A percentile compares a stretch with the other conserved stretches of the same genome.
Evolutionary conservation across 2,797 vertebrate genomes (phyloP).

Genomic region (Chelidonichthys spinosus): DNA sequence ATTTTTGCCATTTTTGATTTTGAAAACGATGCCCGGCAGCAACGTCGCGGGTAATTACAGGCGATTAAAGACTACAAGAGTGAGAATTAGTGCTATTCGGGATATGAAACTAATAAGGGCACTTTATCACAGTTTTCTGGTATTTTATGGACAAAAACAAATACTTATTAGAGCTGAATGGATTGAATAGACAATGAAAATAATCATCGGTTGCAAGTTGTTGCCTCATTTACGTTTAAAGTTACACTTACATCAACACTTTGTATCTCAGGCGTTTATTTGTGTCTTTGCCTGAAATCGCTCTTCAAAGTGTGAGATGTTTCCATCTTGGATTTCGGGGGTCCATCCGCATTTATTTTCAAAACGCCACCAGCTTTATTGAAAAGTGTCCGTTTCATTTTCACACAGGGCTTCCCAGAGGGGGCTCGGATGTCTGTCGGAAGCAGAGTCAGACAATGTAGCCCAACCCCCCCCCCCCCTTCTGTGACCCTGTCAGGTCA

Average conservation of each 20-base stretch:
- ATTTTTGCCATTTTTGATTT: background rate
- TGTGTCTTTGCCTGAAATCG: constrained; percentile 2
- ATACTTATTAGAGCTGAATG: background rate
- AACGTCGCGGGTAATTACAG: background rate
- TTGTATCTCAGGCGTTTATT: constrained; percentile 22
- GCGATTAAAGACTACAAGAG: background rate
- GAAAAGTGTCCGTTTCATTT: constrained; percentile 73
- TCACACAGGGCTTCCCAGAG: constrained; percentile 62
- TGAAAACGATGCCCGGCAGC: background rate
- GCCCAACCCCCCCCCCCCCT: background rate
- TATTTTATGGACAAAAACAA: background rate
- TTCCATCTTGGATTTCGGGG: constrained; percentile 13
- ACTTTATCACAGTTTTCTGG: constrained; percentile 2
- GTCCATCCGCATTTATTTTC: constrained; percentile 50
- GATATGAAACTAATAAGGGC: background rate
- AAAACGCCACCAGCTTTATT: constrained; percentile 69
- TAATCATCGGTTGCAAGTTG: background rate
- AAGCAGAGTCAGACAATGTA: constrained; percentile 51
- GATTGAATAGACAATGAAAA: constrained; percentile 3
- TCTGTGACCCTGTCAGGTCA: constrained; percentile 38
- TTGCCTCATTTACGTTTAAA: constrained; percentile 1
- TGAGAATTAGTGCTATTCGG: background rate
- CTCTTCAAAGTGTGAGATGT: constrained; percentile 9
- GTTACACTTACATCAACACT: constrained; percentile 18
- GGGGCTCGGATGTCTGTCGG: constrained; percentile 72